Evolutionary conservation across 2,113 vertebrate species (phyloP).

Genomic region (Globicephala melas): DNA sequence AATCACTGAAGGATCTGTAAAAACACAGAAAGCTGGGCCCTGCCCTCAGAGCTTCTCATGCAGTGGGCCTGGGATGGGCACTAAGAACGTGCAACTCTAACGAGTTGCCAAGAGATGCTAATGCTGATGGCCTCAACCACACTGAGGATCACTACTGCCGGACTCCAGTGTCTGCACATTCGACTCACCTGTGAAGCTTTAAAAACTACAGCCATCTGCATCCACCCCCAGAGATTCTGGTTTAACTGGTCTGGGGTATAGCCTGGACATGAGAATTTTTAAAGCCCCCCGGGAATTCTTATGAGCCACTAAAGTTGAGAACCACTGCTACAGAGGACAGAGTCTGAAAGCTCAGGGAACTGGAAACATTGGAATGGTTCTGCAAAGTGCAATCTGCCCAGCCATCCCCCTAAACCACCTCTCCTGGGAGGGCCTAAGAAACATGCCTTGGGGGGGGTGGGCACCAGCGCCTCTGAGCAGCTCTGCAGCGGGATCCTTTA

Average conservation of each 20-base stretch:
- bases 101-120: not conserved
- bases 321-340: not conserved
- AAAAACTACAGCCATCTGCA: not conserved
- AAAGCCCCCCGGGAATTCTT: not conserved
- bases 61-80: too few relatives aligned
- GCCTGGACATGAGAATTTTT: not conserved
- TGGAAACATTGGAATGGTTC: not conserved
- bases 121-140: too few relatives aligned
- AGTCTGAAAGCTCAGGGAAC: not conserved
- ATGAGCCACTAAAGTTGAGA: not conserved
- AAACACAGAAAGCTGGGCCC: not conserved
- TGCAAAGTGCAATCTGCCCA: not conserved
- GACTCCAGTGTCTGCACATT: not conserved
- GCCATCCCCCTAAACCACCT: not conserved
- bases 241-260: not conserved
- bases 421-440: not conserved
- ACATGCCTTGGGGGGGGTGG: not conserved
- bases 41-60: not conserved
- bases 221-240: not conserved
- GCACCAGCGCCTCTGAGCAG: not conserved
- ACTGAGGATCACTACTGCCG: not conserved
- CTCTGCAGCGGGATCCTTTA: not conserved
- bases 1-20: not conserved
- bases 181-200: not conserved
- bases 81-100: not conserved